Evolutionary conservation across 2,888 invertebrate species (phyloP).

Genomic region (Heliconius cydno): DNA sequence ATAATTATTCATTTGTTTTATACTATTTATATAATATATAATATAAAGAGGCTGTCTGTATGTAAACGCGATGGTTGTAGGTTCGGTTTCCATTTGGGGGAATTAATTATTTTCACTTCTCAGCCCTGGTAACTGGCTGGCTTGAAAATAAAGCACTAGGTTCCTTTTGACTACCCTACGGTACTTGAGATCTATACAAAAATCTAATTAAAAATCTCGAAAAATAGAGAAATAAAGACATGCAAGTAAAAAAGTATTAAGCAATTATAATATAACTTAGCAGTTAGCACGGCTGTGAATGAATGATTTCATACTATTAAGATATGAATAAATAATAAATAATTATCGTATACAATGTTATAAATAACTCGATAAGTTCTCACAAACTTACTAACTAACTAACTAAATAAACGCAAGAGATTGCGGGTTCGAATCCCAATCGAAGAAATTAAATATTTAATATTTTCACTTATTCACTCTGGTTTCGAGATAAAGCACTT

Average conservation of each 20-base stretch:
- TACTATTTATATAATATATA: background rate
- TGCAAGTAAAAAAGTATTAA: background rate
- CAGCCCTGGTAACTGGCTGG: no score
- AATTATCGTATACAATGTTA: slow-evolving; percentile 5
- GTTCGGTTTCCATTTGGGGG: background rate
- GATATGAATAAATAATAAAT: slow-evolving; percentile 11
- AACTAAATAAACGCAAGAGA: no score
- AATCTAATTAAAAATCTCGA: no score
- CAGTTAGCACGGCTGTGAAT: background rate
- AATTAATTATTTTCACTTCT: background rate
- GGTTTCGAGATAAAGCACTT: no score
- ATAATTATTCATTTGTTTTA: slow-evolving; percentile 24
- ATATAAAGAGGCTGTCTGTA: background rate
- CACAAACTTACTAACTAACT: background rate
- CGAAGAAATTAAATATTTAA: no score
- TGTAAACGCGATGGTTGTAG: background rate
- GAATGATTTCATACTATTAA: slow-evolving; percentile 30
- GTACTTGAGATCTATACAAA: no score
- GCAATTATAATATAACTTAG: slow-evolving; percentile 8
- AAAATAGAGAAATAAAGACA: no score
- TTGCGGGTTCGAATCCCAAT: no score
- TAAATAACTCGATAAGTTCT: background rate
- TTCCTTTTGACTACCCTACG: no score
- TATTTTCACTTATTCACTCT: no score
- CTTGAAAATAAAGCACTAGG: background rate